Percentiles rank a stretch among this genome's conserved stretches.
phyloP scores from a whole-genome alignment of 2,113 vertebrate genomes.

The Limnothrissa miodon region DNA sequence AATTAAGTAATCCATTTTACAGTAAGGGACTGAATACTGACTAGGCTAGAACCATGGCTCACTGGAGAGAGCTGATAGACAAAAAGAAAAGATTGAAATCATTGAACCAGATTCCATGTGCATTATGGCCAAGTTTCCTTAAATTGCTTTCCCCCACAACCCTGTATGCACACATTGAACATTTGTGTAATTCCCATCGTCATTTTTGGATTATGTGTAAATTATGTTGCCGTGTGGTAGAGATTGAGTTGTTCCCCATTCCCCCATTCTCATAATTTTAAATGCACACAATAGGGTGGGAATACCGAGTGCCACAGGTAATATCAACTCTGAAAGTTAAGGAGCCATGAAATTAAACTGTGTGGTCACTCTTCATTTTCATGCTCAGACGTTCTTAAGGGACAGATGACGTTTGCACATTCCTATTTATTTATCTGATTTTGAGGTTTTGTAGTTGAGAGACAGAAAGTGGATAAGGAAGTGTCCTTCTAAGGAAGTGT shows the following conservation, averaged over 20 bases:
- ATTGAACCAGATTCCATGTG: neutral
- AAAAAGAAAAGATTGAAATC: neutral
- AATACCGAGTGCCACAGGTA: constrained; percentile 53
- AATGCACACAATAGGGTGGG: constrained; percentile 51
- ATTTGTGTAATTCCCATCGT: neutral
- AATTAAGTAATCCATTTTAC: constrained; percentile 37
- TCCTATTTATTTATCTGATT: neutral
- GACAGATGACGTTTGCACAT: constrained; percentile 40
- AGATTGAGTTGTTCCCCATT: constrained; percentile 38
- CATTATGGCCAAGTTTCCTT: neutral
- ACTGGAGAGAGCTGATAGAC: constrained; percentile 2
- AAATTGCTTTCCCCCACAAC: neutral
- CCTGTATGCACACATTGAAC: neutral
- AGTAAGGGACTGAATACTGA: constrained; percentile 28
- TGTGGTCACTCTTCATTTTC: constrained; percentile 32
- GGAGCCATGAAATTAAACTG: constrained; percentile 70
- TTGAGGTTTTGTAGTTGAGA: neutral
- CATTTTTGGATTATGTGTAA: neutral
- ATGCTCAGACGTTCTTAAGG: constrained; percentile 29
- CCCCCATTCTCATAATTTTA: constrained; percentile 38
- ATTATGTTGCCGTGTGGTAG: neutral
- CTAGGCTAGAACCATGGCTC: neutral
- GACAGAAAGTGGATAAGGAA: neutral
- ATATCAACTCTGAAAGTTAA: constrained; percentile 66
- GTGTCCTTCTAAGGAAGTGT: neutral